Conservation (phyloP, 2,888 invertebrate species). For the Rhaphigaster nebulosa region DNA sequence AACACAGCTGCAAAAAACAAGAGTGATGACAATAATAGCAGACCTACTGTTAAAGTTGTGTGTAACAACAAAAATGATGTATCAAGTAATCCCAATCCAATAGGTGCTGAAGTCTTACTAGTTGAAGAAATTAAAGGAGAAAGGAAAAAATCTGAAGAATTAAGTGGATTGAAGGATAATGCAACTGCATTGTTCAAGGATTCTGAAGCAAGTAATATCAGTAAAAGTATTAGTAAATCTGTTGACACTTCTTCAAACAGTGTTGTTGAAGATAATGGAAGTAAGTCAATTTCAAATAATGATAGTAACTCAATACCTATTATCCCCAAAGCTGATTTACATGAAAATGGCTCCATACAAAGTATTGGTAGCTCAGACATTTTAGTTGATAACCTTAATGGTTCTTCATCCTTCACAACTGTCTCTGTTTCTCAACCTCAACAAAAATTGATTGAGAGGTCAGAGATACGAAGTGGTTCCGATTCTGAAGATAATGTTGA, state of each 20-base stretch:
- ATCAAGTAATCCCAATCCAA: background rate
- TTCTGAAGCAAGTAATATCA: background rate
- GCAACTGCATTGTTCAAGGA: background rate
- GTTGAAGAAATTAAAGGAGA: background rate
- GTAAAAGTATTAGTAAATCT: background rate
- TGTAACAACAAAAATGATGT: background rate
- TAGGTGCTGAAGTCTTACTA: background rate
- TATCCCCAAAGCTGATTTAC: background rate
- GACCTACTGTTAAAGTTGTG: background rate
- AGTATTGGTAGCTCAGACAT: background rate
- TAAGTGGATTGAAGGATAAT: background rate
- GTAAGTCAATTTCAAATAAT: background rate
- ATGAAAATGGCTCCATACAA: background rate
- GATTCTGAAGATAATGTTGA: background rate
- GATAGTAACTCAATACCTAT: background rate
- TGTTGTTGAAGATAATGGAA: background rate
- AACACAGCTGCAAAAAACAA: conserved; percentile 25
- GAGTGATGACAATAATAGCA: conserved; percentile 12
- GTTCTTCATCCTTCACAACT: background rate
- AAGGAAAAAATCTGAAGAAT: background rate
- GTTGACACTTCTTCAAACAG: background rate
- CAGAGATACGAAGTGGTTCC: background rate
- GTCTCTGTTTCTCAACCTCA: background rate
- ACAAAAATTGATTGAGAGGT: background rate
- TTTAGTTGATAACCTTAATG: background rate